These are phyloP conservation scores for Candidula unifasciata DNA, from an alignment of 2,888 invertebrate genomes.

Conservation along the genomic window DNA sequence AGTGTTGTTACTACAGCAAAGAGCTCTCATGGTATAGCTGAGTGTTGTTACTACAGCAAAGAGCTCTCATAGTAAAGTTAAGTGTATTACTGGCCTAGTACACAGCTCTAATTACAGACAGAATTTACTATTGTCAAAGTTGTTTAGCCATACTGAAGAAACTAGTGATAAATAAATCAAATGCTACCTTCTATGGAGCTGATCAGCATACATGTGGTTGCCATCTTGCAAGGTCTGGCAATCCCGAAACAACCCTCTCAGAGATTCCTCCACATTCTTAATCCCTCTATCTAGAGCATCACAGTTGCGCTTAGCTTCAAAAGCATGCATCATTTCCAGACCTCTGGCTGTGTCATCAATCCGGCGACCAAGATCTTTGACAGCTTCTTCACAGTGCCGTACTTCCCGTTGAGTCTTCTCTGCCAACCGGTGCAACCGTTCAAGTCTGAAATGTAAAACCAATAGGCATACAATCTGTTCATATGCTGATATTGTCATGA, in stretches of 20 bases:
- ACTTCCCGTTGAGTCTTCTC: constrained; percentile 94
- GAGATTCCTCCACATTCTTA: constrained; percentile 88
- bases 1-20: too few species aligned
- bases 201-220: constrained; percentile 89
- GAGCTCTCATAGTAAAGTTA: too few species aligned
- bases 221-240: constrained; percentile 92
- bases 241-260: constrained; percentile 92
- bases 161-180: not conserved
- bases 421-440: constrained; percentile 93
- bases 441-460: constrained; percentile 81
- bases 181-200: constrained; percentile 85
- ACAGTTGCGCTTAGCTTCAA: constrained; percentile 94
- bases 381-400: constrained; percentile 90
- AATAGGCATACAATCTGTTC: too few species aligned
- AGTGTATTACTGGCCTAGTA: too few species aligned
- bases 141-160: not conserved
- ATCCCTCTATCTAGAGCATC: constrained; percentile 90
- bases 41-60: too few species aligned
- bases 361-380: constrained; percentile 91
- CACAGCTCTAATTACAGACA: too few species aligned
- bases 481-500: too few species aligned
- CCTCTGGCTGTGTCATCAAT: constrained; percentile 89
- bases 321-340: constrained; percentile 89
- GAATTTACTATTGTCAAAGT: not conserved
- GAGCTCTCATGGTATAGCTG: too few species aligned